A percentile compares a stretch with the other conserved stretches of the same genome.
Conservation (phyloP, 2,888 invertebrate genomes). For the Eupithecia abbreviata region DNA sequence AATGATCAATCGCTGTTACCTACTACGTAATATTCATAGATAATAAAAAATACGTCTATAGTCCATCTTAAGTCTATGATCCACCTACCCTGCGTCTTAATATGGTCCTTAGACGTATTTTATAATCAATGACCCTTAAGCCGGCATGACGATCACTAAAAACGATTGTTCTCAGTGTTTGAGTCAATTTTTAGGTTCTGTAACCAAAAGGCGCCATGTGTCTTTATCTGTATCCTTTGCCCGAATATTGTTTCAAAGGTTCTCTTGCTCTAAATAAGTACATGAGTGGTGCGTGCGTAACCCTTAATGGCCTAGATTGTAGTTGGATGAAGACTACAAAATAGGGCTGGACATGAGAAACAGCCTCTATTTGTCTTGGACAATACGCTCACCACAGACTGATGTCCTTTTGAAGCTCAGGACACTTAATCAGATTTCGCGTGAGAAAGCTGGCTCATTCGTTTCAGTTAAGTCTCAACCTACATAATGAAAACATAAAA, state of each 20-base stretch:
- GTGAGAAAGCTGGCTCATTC: constrained; percentile 46
- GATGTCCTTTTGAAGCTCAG: constrained; percentile 46
- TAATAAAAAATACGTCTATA: no score
- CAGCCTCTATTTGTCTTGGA: constrained; percentile 46
- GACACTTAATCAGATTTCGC: constrained; percentile 50
- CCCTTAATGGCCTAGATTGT: constrained; percentile 7
- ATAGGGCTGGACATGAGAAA: constrained; percentile 43
- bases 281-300: background rate
- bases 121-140: no score
- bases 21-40: background rate
- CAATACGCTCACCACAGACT: constrained; percentile 47
- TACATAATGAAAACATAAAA: constrained; percentile 43
- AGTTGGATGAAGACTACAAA: constrained; percentile 29
- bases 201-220: background rate
- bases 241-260: background rate
- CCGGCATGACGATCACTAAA: no score
- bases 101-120: no score
- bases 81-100: no score
- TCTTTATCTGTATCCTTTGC: background rate
- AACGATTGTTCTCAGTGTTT: no score
- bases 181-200: background rate
- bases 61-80: no score
- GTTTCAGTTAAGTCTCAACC: constrained; percentile 44
- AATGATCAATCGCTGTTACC: background rate
- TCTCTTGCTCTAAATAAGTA: background rate